Evolutionary conservation across 2,888 invertebrate species (phyloP), one percentile per base, ranked within the genome.

Genomic region (Tenthredo amoena): DNA sequence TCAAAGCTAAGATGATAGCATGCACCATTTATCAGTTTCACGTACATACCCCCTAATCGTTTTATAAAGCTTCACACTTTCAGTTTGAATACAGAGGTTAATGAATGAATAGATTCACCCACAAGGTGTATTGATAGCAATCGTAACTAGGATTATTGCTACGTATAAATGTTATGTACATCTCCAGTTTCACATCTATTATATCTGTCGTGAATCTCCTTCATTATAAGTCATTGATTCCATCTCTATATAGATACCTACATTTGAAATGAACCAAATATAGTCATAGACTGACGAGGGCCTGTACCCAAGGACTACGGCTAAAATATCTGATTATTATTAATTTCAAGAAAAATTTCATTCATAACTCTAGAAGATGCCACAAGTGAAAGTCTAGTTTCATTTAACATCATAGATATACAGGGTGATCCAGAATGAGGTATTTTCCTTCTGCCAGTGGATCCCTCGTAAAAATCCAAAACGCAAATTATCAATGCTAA

Each of bases 1-100:
- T 50, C 55, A 79, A 79, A 79, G 79, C 58, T 79, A 79, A 79
- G 40, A 79, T 55, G 58, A 79, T 40, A 79, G 79, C 79, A 79
- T 79, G 79, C 79, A 79, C 79, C 37, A 79, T 79, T 55, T 79
- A 79, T 58, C 58, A 58, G 58, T 79, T 79, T 62, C 21, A 31
- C 77, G 18, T 74, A 43, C 40, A n/a, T 68, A 43, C 43, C 12
- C 21, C 40, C 21, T 18, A 43, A 74, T 74, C 34, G 47, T 31
- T 77, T 77, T 18, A n/a, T 31, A 34, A 77, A 77, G 76, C 76
- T 50, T 34, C n/a, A 77, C 50, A 50, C 26, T 34, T 55, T 50
- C 7, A 50, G 26, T 47, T 50, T 50, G 50, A 77, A 77, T 77
- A 31, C 31, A n/a, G 21, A 43, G 40, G 43, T 43, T 6, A 74